Base-by-base conservation (phyloP, 2,888 invertebrate genomes). In the Latrodectus elegans region DNA sequence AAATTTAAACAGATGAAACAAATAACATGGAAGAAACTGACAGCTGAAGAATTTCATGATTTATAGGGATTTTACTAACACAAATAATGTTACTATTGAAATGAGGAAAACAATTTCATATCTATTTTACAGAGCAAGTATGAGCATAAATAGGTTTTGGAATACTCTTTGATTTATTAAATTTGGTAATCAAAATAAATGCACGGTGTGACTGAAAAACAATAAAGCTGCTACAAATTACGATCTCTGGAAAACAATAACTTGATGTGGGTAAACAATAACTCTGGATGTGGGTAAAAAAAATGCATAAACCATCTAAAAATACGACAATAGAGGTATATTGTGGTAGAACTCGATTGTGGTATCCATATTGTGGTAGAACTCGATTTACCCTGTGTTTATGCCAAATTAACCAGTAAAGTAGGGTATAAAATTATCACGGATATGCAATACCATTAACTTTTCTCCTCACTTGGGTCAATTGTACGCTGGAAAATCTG, bases 381-480 rank as follows among this genome's bases (percentile, higher is more conserved):
- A 90, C 90, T 82, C 49, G 26, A 6, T 91, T 91, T 81, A 80
- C 89, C 11, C 89, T 90, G 87, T 22, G 22, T 91, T 90, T 83
- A 91, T 91, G 38, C 90, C 91, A 88, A 86, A 90, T 10, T 91
- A 92, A 88, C 91, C 91, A 9, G 91, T 91, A 68, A 91, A 91
- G 88, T 92, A 92, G 89, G 92, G 91, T 15, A 80, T 92, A 53
- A 92, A 92, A 90, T 90, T 92, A 49, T 79, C 90, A 67, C 90
- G 91, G 88, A 78, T 91, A 78, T 91, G 91, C 76, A 92, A 92
- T 89, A 91, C 91, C 78, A 8, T 67, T 14, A 83, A 52, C 65
- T 9, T 60, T 76, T 87, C 76, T 65, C 0, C 15, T 14, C 76
- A n/a, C 17, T 71, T 74, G 8, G 87, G 51, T 22, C 64, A 81